Percentiles rank a stretch among this genome's conserved stretches.
These are phyloP conservation scores for Asbolus verrucosus DNA, from an alignment of 1,140 invertebrate genomes.

Conservation along the genomic window DNA sequence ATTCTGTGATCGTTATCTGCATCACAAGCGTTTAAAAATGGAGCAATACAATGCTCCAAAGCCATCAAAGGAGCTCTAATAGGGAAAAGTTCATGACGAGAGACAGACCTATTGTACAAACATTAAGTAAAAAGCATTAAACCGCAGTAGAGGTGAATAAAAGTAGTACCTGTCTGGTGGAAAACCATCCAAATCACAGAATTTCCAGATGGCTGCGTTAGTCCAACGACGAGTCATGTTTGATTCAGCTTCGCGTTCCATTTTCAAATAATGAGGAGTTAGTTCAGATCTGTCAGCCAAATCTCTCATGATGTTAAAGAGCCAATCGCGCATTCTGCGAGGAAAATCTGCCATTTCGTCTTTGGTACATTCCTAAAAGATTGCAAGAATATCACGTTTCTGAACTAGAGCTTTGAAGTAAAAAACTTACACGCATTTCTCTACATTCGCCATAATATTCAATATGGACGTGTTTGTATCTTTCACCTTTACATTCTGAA, in stretches of 20 bases:
- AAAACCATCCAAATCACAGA: slow-evolving; percentile 93
- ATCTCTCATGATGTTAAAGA: slow-evolving; percentile 96
- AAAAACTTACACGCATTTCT: slow-evolving; percentile 78
- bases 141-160: background rate
- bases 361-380: slow-evolving; percentile 75
- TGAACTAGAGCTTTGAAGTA: background rate
- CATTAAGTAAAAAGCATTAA: background rate
- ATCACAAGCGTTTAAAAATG: slow-evolving; percentile 94
- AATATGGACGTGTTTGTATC: slow-evolving; percentile 90
- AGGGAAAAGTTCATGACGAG: slow-evolving; percentile 94
- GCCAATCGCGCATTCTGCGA: slow-evolving; percentile 94
- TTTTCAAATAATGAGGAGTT: slow-evolving; percentile 83
- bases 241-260: slow-evolving; percentile 90
- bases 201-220: slow-evolving; percentile 96
- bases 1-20: slow-evolving; percentile 88
- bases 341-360: slow-evolving; percentile 93
- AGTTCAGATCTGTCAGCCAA: slow-evolving; percentile 90
- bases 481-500: slow-evolving; percentile 77
- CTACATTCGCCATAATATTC: slow-evolving; percentile 91
- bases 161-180: slow-evolving; percentile 81
- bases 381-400: background rate
- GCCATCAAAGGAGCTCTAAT: slow-evolving; percentile 92
- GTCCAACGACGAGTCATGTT: slow-evolving; percentile 87
- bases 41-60: slow-evolving; percentile 94
- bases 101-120: slow-evolving; percentile 73